Percentiles rank a stretch among this genome's conserved stretches.
Conservation (phyloP, 1,140 invertebrate genomes). For the Theocolax elegans region DNA sequence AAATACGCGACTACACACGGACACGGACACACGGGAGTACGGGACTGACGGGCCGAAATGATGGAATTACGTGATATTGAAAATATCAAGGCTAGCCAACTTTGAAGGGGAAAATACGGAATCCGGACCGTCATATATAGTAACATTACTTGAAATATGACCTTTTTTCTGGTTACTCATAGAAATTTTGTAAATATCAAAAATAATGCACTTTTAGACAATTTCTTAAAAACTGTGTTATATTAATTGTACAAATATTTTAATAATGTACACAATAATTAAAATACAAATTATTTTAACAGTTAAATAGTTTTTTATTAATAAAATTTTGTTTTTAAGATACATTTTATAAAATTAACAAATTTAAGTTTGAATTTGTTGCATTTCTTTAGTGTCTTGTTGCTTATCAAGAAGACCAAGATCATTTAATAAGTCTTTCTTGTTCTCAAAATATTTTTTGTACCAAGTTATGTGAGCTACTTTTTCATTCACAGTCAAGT, state of each 20-base stretch:
- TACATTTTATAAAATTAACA: neutral
- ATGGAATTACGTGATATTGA: neutral
- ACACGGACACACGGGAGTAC: slow-evolving; percentile 1
- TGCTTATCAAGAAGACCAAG: slow-evolving; percentile 59
- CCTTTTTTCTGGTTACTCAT: no score
- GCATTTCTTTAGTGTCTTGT: neutral
- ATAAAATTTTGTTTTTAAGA: slow-evolving; percentile 3
- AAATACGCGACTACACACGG: slow-evolving; percentile 18
- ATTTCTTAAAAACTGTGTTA: no score
- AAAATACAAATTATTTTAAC: no score
- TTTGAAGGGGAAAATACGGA: neutral
- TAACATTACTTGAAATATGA: no score
- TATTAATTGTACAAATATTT: no score
- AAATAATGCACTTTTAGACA: no score
- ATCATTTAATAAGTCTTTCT: slow-evolving; percentile 79
- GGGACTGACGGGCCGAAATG: slow-evolving; percentile 3
- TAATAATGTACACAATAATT: no score
- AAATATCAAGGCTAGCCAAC: neutral
- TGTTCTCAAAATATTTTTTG: slow-evolving; percentile 88
- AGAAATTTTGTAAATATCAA: no score
- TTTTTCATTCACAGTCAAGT: slow-evolving; percentile 88
- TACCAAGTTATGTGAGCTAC: slow-evolving; percentile 93
- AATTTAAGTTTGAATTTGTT: slow-evolving; percentile 14
- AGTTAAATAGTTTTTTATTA: neutral
- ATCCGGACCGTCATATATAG: no score